A percentile compares a stretch with the other conserved stretches of the same genome.
Conservation (phyloP, 1,140 invertebrate genomes). For the Zaprionus ornatus region DNA sequence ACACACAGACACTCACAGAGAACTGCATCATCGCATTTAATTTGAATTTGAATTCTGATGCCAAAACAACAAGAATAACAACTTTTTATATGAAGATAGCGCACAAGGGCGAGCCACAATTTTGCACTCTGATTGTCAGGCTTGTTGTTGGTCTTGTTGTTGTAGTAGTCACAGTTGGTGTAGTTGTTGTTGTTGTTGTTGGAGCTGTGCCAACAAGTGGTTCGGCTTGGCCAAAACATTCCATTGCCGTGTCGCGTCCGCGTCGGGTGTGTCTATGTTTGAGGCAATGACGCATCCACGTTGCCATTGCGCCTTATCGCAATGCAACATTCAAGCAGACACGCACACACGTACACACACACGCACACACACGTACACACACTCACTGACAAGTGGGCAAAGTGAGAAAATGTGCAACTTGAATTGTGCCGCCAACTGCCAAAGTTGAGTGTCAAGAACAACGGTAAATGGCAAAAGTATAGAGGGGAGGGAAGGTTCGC, state of each 20-base stretch:
- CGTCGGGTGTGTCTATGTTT: conserved; percentile 37
- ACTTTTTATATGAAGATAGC: conserved; percentile 7
- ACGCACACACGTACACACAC: conserved; percentile 7
- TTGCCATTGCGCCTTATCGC: conserved; percentile 28
- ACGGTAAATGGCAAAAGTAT: conserved; percentile 6
- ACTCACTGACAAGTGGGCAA: conserved; percentile 29
- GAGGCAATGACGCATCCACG: conserved; percentile 39
- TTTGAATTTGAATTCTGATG: conserved; percentile 29
- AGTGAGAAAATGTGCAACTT: conserved; percentile 39
- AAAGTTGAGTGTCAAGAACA: conserved; percentile 34
- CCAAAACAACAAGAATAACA: conserved; percentile 16
- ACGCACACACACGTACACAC: conserved; percentile 2
- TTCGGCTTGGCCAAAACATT: conserved; percentile 62
- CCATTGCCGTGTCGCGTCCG: conserved; percentile 37
- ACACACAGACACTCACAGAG: background rate
- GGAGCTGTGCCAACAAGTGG: conserved; percentile 75
- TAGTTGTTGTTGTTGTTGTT: conserved; percentile 43
- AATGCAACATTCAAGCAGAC: conserved; percentile 28
- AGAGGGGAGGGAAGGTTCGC: background rate
- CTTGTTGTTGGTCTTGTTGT: conserved; percentile 22
- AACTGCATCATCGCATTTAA: conserved; percentile 42
- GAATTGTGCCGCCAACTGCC: conserved; percentile 48
- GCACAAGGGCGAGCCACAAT: conserved; percentile 45
- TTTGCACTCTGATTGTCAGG: conserved; percentile 32
- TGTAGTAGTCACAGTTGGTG: conserved; percentile 15